Evolutionary conservation across 2,888 invertebrate species (phyloP).

Genomic region (Heliconius erato): DNA sequence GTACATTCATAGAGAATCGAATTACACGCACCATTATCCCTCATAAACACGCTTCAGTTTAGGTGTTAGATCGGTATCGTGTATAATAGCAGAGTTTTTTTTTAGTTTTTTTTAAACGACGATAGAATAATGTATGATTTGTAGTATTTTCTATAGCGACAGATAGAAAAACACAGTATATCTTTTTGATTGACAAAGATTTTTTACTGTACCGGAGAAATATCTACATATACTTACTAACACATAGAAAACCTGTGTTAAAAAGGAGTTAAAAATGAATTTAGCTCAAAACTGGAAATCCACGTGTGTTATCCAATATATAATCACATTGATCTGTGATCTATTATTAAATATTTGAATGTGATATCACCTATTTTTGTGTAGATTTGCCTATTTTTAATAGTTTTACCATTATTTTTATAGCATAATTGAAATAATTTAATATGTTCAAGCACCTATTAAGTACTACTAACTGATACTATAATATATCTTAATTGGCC

Average conservation of each 20-base stretch:
- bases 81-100: background rate
- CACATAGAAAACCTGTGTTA: background rate
- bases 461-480: no score
- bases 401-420: no score
- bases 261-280: no score
- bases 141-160: background rate
- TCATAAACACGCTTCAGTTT: conserved; percentile 10
- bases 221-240: background rate
- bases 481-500: no score
- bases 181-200: background rate
- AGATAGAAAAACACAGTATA: background rate
- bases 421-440: no score
- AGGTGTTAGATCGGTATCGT: conserved; percentile 28
- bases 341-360: no score
- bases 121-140: background rate
- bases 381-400: no score
- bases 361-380: no score
- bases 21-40: conserved; percentile 30
- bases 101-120: background rate
- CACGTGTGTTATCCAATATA: no score
- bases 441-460: no score
- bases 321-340: no score
- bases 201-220: background rate
- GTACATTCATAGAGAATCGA: conserved; percentile 28
- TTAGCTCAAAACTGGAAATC: background rate